Evolutionary conservation across 2,888 invertebrate species (phyloP).

Genomic region (Zygaena filipendulae): DNA sequence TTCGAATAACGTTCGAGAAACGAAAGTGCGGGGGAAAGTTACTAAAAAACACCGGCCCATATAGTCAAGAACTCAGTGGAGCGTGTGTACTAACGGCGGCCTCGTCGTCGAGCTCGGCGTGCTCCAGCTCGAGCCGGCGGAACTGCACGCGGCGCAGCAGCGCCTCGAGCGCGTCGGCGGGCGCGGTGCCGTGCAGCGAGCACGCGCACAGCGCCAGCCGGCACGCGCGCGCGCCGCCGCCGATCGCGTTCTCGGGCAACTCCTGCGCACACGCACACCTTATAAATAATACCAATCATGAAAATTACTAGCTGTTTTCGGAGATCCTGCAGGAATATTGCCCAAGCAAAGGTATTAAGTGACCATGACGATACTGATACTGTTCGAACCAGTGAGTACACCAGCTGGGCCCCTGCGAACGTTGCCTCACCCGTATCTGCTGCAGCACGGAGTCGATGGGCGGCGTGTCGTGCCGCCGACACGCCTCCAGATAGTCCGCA

Average conservation of each 20-base stretch:
- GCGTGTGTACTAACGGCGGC: conserved; percentile 63
- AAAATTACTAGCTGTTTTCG: no score
- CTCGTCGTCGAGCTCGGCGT: conserved; percentile 77
- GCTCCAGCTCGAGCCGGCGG: conserved; percentile 74
- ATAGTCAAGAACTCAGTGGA: no score
- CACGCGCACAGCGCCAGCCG: conserved; percentile 67
- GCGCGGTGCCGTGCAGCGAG: conserved; percentile 70
- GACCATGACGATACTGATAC: no score
- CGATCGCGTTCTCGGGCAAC: conserved; percentile 40
- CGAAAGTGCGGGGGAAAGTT: no score
- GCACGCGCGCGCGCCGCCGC: conserved; percentile 63
- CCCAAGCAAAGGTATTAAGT: no score
- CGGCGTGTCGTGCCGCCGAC: conserved; percentile 75
- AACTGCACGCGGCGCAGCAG: conserved; percentile 83
- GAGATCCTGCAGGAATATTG: no score
- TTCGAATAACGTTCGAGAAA: no score
- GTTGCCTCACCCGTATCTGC: conserved; percentile 79
- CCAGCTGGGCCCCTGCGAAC: no score
- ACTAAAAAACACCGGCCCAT: no score
- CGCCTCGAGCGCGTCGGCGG: conserved; percentile 86
- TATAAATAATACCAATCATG: no score
- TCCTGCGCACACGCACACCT: no score
- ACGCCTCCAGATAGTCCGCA: conserved; percentile 77
- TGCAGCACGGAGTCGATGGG: conserved; percentile 76
- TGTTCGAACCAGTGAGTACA: no score